Evolutionary conservation across 2,888 invertebrate species (phyloP).

Genomic region (Disparrhopalites patrizii): DNA sequence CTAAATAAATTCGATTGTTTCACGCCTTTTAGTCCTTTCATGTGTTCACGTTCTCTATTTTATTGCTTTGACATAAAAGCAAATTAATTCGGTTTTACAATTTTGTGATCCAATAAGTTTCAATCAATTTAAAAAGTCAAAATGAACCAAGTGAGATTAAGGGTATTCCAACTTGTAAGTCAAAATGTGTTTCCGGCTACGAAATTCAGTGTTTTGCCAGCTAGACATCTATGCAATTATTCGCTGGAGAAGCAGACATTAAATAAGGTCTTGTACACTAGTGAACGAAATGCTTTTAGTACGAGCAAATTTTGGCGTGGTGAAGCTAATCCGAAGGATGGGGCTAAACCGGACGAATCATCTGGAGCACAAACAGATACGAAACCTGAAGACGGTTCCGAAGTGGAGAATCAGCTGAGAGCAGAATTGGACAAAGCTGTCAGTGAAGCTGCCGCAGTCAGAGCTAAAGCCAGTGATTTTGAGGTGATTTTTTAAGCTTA

Average conservation of each 20-base stretch:
- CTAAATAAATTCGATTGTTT: too few relatives aligned
- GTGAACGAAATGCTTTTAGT: not conserved
- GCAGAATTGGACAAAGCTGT: slow-evolving; percentile 38
- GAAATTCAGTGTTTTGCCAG: too few relatives aligned
- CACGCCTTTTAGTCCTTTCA: too few relatives aligned
- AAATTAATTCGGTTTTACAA: too few relatives aligned
- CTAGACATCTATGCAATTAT: too few relatives aligned
- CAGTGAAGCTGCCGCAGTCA: slow-evolving; percentile 34
- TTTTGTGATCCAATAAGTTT: too few relatives aligned
- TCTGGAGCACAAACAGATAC: not conserved
- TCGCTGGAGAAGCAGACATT: not conserved
- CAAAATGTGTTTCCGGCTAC: too few relatives aligned
- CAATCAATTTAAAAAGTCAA: too few relatives aligned
- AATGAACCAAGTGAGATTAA: too few relatives aligned
- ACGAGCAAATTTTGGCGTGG: not conserved
- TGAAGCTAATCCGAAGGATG: not conserved
- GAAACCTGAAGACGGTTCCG: slow-evolving; percentile 11
- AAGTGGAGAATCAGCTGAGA: slow-evolving; percentile 31
- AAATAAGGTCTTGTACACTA: not conserved
- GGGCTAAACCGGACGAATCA: not conserved
- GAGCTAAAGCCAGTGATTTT: slow-evolving; percentile 37
- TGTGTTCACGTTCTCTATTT: too few relatives aligned
- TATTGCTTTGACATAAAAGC: too few relatives aligned
- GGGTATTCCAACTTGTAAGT: too few relatives aligned
- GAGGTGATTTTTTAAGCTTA: slow-evolving; percentile 39